Evolutionary conservation across 2,888 invertebrate genomes (phyloP).

Genomic region (Eretmocerus hayati): DNA sequence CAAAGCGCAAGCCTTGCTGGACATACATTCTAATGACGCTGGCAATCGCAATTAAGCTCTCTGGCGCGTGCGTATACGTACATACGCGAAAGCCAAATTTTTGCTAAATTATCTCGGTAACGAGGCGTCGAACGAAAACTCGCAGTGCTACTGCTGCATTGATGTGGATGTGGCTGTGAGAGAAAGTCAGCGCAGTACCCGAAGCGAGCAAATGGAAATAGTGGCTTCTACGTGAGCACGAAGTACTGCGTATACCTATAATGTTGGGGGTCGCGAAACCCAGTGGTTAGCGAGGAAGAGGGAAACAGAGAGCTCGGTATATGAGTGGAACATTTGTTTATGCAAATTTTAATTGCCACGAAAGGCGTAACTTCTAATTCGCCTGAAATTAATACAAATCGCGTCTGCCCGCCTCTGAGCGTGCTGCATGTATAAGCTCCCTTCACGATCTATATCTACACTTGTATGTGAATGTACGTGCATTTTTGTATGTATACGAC

Average conservation of each 20-base stretch:
- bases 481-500: neutral
- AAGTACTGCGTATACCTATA: neutral
- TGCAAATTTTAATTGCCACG: conserved; percentile 37
- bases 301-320: neutral
- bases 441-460: too few relatives aligned
- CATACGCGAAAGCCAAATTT: too few relatives aligned
- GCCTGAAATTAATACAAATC: conserved; percentile 38
- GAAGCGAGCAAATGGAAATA: neutral
- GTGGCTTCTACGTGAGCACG: too few relatives aligned
- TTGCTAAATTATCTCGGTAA: too few relatives aligned
- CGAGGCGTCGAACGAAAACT: too few relatives aligned
- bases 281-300: neutral
- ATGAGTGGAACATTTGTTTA: conserved; percentile 33
- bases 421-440: too few relatives aligned
- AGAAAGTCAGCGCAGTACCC: neutral
- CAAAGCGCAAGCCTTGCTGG: too few relatives aligned
- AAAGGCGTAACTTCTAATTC: conserved; percentile 35
- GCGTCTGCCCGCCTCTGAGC: conserved; percentile 23
- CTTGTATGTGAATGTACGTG: neutral
- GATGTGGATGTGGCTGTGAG: too few relatives aligned
- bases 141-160: too few relatives aligned
- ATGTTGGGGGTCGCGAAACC: neutral
- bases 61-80: too few relatives aligned
- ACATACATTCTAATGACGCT: too few relatives aligned
- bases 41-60: too few relatives aligned